These are phyloP conservation scores for Ptilodon capucinus DNA, from an alignment of 2,888 invertebrate genomes.

Conservation along the genomic window DNA sequence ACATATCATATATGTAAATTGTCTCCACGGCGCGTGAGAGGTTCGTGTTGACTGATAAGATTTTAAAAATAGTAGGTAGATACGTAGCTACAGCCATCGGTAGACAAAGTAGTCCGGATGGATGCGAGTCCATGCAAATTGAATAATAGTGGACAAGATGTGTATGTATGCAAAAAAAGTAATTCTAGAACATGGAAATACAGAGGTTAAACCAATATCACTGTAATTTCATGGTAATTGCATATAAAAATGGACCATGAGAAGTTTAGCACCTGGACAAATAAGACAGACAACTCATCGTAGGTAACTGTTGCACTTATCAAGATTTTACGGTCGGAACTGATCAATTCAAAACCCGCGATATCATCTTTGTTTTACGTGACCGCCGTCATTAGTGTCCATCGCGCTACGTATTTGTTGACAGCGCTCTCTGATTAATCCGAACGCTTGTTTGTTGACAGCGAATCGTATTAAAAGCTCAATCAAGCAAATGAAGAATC, in stretches of 20 bases:
- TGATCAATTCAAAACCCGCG: constrained; percentile 54
- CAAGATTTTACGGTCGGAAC: constrained; percentile 39
- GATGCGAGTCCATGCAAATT: too few relatives aligned
- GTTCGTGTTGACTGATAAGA: background rate
- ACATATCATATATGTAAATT: background rate
- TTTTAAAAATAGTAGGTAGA: background rate
- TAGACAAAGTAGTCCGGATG: too few relatives aligned
- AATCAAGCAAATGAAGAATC: constrained; percentile 83
- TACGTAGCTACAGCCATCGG: too few relatives aligned
- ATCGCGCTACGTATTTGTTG: constrained; percentile 58
- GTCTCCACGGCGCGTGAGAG: background rate
- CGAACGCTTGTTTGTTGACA: constrained; percentile 67
- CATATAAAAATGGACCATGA: background rate
- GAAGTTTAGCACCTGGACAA: constrained; percentile 3
- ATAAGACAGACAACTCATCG: constrained; percentile 32
- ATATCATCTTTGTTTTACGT: constrained; percentile 69
- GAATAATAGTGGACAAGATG: too few relatives aligned
- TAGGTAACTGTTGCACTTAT: constrained; percentile 31
- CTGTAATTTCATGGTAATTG: background rate
- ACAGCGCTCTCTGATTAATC: constrained; percentile 75
- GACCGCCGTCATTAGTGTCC: constrained; percentile 67
- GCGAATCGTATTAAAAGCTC: constrained; percentile 81
- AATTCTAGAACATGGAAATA: background rate
- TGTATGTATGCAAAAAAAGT: too few relatives aligned
- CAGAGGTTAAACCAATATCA: too few relatives aligned